These are phyloP conservation scores for Leucophora obtusa DNA, from an alignment of 2,888 invertebrate genomes.

Conservation along the genomic window DNA sequence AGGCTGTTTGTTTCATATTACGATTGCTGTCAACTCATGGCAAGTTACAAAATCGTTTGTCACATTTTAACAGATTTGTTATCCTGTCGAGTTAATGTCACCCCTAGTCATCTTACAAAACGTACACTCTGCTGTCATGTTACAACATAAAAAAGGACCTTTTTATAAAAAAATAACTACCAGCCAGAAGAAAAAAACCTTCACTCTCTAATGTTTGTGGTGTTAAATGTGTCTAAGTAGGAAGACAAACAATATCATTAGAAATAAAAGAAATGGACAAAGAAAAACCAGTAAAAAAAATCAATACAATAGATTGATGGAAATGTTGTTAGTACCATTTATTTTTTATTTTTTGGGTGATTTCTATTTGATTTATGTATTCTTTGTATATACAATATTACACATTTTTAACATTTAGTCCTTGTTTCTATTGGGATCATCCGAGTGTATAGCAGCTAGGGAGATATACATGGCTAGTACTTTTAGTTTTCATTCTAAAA, in stretches of 20 bases:
- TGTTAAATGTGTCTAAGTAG: constrained; percentile 52
- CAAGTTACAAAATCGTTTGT: constrained; percentile 74
- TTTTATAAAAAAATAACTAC: constrained; percentile 22
- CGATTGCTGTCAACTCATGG: constrained; percentile 63
- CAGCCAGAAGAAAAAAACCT: constrained; percentile 27
- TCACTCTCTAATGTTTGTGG: constrained; percentile 43
- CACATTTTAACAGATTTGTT: constrained; percentile 78
- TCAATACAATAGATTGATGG: constrained; percentile 55
- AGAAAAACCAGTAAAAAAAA: constrained; percentile 33
- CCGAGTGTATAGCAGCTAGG: constrained; percentile 5
- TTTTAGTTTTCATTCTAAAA: constrained; percentile 60
- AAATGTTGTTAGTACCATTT: constrained; percentile 24
- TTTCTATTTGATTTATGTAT: constrained; percentile 51
- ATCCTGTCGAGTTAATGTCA: constrained; percentile 78
- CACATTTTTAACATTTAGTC: constrained; percentile 54
- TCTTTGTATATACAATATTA: constrained; percentile 38
- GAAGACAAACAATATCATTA: constrained; percentile 44
- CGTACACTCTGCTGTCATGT: constrained; percentile 53
- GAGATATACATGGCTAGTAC: constrained; percentile 10
- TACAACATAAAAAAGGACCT: constrained; percentile 48
- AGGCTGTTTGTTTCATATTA: constrained; percentile 26
- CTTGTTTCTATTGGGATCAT: constrained; percentile 28
- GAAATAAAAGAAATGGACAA: background rate
- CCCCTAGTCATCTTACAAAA: constrained; percentile 68
- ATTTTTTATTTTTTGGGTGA: constrained; percentile 27